Evolutionary conservation across 2,113 vertebrate genomes (phyloP), one percentile per base, ranked within the genome.

Genomic region (Sporophila hypoxantha): DNA sequence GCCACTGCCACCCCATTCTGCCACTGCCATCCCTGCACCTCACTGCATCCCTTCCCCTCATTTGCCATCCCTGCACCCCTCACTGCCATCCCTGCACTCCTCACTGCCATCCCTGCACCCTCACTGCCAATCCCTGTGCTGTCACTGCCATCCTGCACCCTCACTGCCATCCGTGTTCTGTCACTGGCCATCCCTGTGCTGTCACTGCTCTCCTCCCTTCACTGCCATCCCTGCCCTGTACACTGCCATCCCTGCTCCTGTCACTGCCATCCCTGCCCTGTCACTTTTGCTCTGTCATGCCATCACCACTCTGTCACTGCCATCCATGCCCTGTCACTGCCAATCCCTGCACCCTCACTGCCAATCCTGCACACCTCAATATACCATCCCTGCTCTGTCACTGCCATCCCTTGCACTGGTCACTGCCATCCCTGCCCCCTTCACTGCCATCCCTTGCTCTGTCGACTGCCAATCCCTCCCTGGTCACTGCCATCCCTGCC

Each of bases 41-140:
- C 56, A 26, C 41, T n/a, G 52, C n/a, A n/a, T n/a, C n/a, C n/a
- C n/a, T n/a, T n/a, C n/a, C n/a, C n/a, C n/a, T n/a, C n/a, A n/a
- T n/a, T n/a, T n/a, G n/a, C 21, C 10, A 15, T 22, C 36, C 3
- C 8, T 46, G 44, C 37, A n/a, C n/a, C n/a, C n/a, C n/a, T 36
- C 59, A 23, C 39, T 42, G 50, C 23, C 20, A 14, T 8, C 47
- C 10, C 32, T 46, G 21, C 26, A n/a, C n/a, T n/a, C n/a, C n/a
- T 39, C 39, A 39, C 39, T 39, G 39, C 39, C 39, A 39, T 15
- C 39, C 39, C 39, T 39, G 39, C 39, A 14, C 12, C 39, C 39
- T 12, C 5, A 12, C 12, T 2, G n/a, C n/a, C n/a, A n/a, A 30
- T 2, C 55, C 3, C 20, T 36, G 30, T n/a, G n/a, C 18, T 3